Percentiles rank a stretch among this genome's conserved stretches.
These are phyloP conservation scores for Melieria crassipennis DNA, from an alignment of 2,888 invertebrate species.

Conservation along the genomic window DNA sequence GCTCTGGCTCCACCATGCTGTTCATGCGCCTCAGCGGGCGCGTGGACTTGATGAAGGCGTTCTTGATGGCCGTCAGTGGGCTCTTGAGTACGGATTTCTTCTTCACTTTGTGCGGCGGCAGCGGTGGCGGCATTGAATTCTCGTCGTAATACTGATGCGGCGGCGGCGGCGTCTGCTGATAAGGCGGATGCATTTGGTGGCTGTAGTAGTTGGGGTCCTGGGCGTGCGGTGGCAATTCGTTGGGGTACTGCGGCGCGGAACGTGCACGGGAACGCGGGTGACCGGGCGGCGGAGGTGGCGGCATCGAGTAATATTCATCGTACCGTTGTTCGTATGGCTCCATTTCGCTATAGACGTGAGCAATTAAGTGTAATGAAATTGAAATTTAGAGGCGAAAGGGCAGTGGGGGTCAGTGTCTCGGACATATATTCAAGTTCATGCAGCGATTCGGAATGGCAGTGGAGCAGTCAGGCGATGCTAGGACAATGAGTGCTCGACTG, in stretches of 20 bases:
- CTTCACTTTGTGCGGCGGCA: slow-evolving; percentile 59
- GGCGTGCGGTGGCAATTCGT: slow-evolving; percentile 49
- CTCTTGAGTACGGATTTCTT: slow-evolving; percentile 65
- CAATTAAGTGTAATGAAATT: slow-evolving; percentile 13
- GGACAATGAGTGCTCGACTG: no score
- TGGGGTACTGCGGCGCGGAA: slow-evolving; percentile 42
- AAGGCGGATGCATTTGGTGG: slow-evolving; percentile 40
- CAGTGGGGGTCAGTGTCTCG: no score
- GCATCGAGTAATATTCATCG: slow-evolving; percentile 59
- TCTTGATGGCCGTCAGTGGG: slow-evolving; percentile 63
- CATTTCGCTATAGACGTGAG: slow-evolving; percentile 61
- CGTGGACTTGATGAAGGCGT: slow-evolving; percentile 63
- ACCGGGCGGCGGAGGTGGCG: slow-evolving; percentile 51
- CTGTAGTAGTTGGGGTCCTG: slow-evolving; percentile 56
- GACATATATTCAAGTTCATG: no score
- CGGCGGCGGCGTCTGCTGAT: slow-evolving; percentile 39
- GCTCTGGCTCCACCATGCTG: slow-evolving; percentile 64
- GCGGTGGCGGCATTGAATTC: slow-evolving; percentile 54
- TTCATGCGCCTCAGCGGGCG: slow-evolving; percentile 64
- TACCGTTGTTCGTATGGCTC: slow-evolving; percentile 62
- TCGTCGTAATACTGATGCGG: slow-evolving; percentile 57
- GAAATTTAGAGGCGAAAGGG: no score
- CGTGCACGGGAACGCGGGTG: slow-evolving; percentile 52
- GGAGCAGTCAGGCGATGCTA: no score
- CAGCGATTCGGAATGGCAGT: no score